Base-by-base conservation (phyloP, 2,888 invertebrate species). In the Campoplex capitator region DNA sequence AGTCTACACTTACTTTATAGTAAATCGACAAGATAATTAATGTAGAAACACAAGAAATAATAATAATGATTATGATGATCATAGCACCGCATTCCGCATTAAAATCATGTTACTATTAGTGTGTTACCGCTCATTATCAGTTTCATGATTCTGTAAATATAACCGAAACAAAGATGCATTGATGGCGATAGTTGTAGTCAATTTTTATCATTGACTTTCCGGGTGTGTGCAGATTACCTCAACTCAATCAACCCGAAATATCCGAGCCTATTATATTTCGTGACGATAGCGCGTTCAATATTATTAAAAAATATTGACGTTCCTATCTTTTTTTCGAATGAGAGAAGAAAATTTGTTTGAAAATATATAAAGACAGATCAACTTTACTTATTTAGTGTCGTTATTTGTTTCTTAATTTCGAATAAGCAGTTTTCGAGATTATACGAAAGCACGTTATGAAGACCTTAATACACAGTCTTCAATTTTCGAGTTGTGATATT, bases 161-260 rank as follows among this genome's bases (percentile, higher is more conserved):
- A 23, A n/a, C 16, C 0, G 7, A 18, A 48, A 70, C 23, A 48
- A 8, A 38, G 13, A 9, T 4, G 32, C 51, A 71, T 18, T 18
- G 18, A 8, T 32, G 70, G 11, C 42, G 42, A 70, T 70, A 13
- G 13, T 18, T 18, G 32, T 32, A 23, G 48, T 71, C 8, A 71
- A 51, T 51, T 71, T 71, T 71, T 71, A 71, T 71, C 71, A 18
- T 48, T 48, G 28, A 32, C 42, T 71, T 51, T 71, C 71, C 71
- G 42, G 45, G 28, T 48, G 48, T 51, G 18, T 28, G 18, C 71
- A 48, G 18, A 42, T 71, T 28, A 32, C 71, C 28, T 32, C 16
- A 18, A 71, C 28, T 71, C 32, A 32, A 18, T 4, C 28, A 28
- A 8, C 48, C 16, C 16, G 16, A 16, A 32, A 32, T 51, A 32